Evolutionary conservation across 2,797 vertebrate genomes (phyloP).

Genomic region (Euphonia xanthogaster): DNA sequence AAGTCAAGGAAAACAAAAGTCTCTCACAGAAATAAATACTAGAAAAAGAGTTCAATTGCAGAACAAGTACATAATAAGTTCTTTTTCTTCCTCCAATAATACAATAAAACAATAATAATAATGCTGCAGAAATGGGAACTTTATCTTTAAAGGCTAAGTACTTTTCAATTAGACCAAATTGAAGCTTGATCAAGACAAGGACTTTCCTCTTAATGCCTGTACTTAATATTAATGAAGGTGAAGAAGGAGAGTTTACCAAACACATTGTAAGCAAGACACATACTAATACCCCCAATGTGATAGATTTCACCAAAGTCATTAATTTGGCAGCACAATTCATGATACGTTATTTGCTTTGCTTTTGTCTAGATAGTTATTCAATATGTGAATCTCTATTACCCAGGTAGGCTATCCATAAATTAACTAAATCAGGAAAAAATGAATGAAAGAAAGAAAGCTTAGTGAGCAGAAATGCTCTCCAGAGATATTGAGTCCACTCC

Average conservation of each 20-base stretch:
- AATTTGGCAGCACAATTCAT: neutral
- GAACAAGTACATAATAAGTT: neutral
- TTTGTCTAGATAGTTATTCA: neutral
- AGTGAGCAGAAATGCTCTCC: neutral
- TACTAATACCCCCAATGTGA: fast-evolving
- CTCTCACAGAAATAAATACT: conserved; percentile 22
- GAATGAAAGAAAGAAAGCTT: neutral
- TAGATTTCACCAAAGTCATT: neutral
- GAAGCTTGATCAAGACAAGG: neutral
- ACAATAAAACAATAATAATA: neutral
- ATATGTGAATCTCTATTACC: neutral
- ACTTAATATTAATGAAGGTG: neutral
- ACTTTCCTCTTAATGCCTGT: neutral
- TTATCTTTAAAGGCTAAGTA: neutral
- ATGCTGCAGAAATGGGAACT: neutral
- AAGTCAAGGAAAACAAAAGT: conserved; percentile 25
- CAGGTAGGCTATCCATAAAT: neutral
- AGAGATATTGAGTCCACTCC: neutral
- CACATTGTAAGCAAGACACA: neutral
- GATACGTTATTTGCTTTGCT: neutral
- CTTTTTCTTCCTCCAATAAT: neutral
- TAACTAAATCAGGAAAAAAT: neutral
- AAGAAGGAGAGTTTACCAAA: neutral
- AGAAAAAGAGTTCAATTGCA: neutral
- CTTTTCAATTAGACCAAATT: conserved; percentile 1